phyloP scores from a whole-genome alignment of 2,888 invertebrate genomes.

The Orchesellides sinensis region DNA sequence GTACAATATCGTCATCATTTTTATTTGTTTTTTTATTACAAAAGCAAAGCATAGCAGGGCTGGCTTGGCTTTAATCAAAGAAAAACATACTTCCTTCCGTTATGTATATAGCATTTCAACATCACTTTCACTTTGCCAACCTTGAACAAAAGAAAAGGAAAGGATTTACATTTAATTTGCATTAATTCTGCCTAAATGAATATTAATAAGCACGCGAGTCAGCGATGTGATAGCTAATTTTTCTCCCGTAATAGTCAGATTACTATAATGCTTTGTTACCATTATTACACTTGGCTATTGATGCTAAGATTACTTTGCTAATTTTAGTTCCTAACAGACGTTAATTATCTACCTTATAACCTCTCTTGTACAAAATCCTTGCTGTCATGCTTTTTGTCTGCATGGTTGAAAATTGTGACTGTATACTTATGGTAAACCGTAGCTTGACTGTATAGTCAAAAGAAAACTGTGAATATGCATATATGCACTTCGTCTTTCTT shows the following conservation, averaged over 20 bases:
- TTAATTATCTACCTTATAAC: neutral
- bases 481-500: no score
- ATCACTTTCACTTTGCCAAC: neutral
- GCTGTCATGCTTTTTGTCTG: no score
- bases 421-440: no score
- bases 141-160: neutral
- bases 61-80: no score
- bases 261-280: no score
- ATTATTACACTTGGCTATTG: neutral
- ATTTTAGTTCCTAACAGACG: no score
- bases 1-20: neutral
- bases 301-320: neutral
- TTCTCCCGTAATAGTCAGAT: no score
- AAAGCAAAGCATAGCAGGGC: neutral
- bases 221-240: no score
- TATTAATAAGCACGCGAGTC: neutral
- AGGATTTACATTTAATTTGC: neutral
- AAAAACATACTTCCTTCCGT: neutral
- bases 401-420: no score
- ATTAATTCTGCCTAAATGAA: neutral
- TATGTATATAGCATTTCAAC: neutral
- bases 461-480: no score
- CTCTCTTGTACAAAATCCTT: neutral
- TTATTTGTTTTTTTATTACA: neutral
- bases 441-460: no score